A percentile compares a stretch with the other conserved stretches of the same genome.
phyloP scores from a whole-genome alignment of 2,797 vertebrate species.

The Cetoscarus ocellatus region DNA sequence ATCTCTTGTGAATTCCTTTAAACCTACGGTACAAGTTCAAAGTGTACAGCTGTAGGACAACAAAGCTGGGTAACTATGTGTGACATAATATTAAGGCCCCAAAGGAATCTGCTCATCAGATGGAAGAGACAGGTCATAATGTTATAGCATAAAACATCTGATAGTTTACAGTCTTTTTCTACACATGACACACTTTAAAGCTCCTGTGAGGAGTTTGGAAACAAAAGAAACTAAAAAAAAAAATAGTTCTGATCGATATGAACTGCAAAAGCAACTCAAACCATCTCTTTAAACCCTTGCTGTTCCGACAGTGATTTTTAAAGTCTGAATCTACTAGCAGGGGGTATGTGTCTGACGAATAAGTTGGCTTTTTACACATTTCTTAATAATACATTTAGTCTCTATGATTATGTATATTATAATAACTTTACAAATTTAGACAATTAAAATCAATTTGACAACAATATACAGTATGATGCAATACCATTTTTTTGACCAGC shows the following conservation, averaged over 20 bases:
- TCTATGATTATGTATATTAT: no score
- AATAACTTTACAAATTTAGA: no score
- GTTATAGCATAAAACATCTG: constrained; percentile 19
- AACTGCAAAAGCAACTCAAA: no score
- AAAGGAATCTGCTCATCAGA: constrained; percentile 6
- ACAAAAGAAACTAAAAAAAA: neutral
- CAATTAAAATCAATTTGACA: no score
- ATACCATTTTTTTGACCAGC: no score
- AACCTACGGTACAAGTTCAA: constrained; percentile 42
- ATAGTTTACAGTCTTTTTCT: constrained; percentile 1
- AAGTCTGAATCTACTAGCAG: no score
- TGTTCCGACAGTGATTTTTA: no score
- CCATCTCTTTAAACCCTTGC: no score
- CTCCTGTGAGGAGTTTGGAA: neutral
- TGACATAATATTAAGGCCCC: constrained; percentile 41
- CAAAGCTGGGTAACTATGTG: constrained; percentile 16
- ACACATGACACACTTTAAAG: constrained; percentile 4
- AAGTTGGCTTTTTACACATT: no score
- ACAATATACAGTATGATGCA: no score
- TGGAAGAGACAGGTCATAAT: constrained; percentile 4
- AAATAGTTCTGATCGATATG: neutral
- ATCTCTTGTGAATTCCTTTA: constrained; percentile 39
- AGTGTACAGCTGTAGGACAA: constrained; percentile 21
- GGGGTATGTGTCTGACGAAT: neutral
- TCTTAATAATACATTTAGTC: no score